Conservation (phyloP, 2,113 vertebrate species). For the Poecilia latipinna region DNA sequence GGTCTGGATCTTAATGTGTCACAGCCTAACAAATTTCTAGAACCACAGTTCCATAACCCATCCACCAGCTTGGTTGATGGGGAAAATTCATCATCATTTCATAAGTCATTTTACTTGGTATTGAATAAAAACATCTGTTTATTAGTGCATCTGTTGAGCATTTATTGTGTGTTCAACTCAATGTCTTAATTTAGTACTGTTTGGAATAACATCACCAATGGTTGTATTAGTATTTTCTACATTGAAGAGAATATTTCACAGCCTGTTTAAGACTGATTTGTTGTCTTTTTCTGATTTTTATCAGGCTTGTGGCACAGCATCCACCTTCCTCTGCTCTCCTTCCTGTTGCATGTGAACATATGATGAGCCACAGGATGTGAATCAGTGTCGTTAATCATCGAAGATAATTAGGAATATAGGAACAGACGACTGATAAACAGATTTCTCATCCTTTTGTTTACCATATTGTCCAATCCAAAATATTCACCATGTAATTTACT, state of each 20-base stretch:
- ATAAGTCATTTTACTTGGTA: no score
- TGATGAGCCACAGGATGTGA: slow-evolving; percentile 35
- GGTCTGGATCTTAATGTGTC: no score
- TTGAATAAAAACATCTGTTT: background rate
- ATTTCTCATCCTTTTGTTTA: background rate
- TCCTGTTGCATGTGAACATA: background rate
- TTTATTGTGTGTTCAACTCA: background rate
- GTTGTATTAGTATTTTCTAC: background rate
- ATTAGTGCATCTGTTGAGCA: background rate
- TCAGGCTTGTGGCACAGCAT: slow-evolving; percentile 31
- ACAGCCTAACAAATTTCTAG: no score
- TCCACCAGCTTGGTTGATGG: no score
- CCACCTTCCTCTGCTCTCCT: slow-evolving; percentile 18
- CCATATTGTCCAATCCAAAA: background rate
- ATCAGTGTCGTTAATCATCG: background rate
- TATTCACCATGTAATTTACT: background rate
- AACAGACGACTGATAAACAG: background rate
- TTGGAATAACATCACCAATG: background rate
- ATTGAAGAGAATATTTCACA: background rate
- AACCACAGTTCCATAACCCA: no score
- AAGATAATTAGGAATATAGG: background rate
- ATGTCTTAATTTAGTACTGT: background rate
- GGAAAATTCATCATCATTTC: background rate
- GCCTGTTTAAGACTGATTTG: background rate
- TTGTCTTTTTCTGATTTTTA: background rate